A percentile compares a stretch with the other conserved stretches of the same genome.
These are phyloP conservation scores for Andricus quercusramuli DNA, from an alignment of 2,888 invertebrate genomes.

Conservation along the genomic window DNA sequence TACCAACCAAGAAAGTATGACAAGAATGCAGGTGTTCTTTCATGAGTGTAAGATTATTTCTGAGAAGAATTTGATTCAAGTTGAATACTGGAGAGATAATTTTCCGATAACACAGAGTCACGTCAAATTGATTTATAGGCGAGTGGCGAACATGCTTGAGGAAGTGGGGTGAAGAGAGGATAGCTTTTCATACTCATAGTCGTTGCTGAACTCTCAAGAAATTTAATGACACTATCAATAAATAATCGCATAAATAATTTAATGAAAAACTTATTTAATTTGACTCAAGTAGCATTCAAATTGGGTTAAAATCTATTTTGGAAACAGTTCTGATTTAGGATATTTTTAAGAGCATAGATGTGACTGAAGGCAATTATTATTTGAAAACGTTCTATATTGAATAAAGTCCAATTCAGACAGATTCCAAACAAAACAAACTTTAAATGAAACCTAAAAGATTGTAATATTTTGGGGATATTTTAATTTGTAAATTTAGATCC, in stretches of 20 bases:
- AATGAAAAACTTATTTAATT: neutral
- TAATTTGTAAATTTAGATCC: no score
- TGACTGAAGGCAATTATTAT: no score
- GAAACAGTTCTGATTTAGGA: no score
- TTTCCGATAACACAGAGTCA: conserved; percentile 26
- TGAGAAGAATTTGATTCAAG: conserved; percentile 13
- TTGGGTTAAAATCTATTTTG: no score
- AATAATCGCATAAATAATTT: neutral
- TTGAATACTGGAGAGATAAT: conserved; percentile 17
- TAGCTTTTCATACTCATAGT: neutral
- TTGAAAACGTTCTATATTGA: no score
- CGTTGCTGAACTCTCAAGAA: neutral
- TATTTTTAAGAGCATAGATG: no score
- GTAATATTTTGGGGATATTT: no score
- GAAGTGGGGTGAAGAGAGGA: conserved; percentile 4
- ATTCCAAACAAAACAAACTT: no score
- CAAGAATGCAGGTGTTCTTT: neutral
- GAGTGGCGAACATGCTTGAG: conserved; percentile 11
- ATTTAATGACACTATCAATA: neutral
- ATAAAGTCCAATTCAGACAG: no score
- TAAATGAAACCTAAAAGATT: no score
- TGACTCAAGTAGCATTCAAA: no score
- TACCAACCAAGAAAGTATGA: neutral
- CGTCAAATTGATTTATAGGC: conserved; percentile 29
- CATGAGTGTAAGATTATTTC: neutral